Evolutionary conservation across 2,113 vertebrate genomes (phyloP), one percentile per base, ranked within the genome.

Genomic region (Pterocles orientalis): DNA sequence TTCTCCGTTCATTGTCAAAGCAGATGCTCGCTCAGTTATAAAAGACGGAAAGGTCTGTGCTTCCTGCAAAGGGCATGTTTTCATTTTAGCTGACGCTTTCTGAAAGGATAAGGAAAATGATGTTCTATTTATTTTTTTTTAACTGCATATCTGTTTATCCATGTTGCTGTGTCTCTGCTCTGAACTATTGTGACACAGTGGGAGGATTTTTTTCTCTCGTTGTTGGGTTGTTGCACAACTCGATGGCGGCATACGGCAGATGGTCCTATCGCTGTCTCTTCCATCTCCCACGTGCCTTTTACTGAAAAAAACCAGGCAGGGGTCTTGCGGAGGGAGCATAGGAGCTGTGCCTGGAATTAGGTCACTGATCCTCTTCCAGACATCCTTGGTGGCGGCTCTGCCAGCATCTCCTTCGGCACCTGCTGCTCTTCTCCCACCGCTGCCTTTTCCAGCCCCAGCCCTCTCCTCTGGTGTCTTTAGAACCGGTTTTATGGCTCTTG

Each of bases 301-400:
- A 15, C 19, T 3, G 26, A 14, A 10, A 7, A 51, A 18, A 12
- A 41, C n/a, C 3, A 25, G 34, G 56, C 33, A 33, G 66, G 25
- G 25, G 11, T 24, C 26, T 51, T 26, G 60, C 1, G 15, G 31
- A n/a, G 33, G 65, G 8, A 25, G 31, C 2, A 1, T 18, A 5
- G 3, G 23, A 17, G 50, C 39, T 5, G 5, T 45, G 85, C 45
- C 72, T 51, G 0, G 1, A 1, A 1, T n/a, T 15, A 18, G 28
- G 39, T 14, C 47, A 19, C 26, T 3, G 18, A 10, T 31, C 17
- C 15, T 57, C 26, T 18, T 43, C 4, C 53, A 18, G 21, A 28
- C 11, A 29, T 4, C 57, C 48, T 17, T 0, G 28, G 31, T 10
- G 41, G 18, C 34, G 65, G n/a, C 66, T 92, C 23, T 80, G 86